Base-by-base conservation (phyloP, 2,113 vertebrate genomes). In the Reinhardtius hippoglossoides region DNA sequence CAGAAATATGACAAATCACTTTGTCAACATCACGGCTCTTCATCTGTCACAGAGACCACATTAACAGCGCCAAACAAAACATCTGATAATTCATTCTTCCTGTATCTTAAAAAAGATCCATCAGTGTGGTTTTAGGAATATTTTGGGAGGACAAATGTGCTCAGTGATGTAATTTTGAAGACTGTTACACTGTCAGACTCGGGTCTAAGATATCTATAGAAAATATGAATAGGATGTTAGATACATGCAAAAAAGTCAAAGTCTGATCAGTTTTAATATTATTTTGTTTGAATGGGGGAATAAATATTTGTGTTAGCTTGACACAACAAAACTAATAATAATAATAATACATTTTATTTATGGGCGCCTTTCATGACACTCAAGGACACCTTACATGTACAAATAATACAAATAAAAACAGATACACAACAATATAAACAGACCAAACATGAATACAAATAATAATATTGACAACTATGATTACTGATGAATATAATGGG, bases 291-390 rank as follows among this genome's bases (percentile, higher is more conserved):
- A 20, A 15, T 61, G 9, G 4, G 64, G 14, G 37, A 44, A 65
- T 18, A 67, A 5, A 27, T 58, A 40, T 60, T 52, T 15, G 10
- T 52, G 44, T 10, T 31, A 50, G 10, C 67, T 67, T 42, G 10
- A 67, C n/a, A 27, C 16, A 44, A 21, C 31, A 61, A 44, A 76
- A 21, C 31, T 67, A 31, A 67, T 67, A 52, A 59, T n/a, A 69
- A 9, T 67, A 63, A 31, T 31, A 6, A 31, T 27, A 27, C 27
- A 27, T 31, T 31, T 31, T 31, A 31, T 31, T 31, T 5, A 31
- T 31, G 6, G 31, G 7, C 6, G 6, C 31, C 6, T 31, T 31
- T 31, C 31, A 31, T 27, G 27, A 27, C 27, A 27, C 27, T 27
- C 27, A 27, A 27, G 27, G 27, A 27, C 27, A 27, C 27, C 27